phyloP scores from a whole-genome alignment of 2,888 invertebrate genomes.

The Lasioglossum marginatum region DNA sequence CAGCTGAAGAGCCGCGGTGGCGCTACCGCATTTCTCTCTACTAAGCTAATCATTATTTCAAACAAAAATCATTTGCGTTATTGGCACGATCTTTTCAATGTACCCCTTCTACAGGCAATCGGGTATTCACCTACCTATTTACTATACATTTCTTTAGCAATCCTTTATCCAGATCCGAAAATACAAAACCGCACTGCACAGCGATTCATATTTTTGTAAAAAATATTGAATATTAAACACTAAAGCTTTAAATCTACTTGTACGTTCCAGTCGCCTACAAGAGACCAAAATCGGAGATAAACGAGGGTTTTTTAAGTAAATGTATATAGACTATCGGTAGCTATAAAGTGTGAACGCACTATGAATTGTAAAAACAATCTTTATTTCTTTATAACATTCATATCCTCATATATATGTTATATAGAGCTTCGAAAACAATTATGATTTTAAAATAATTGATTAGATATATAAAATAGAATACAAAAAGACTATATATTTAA shows the following conservation, averaged over 20 bases:
- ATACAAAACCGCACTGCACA: not conserved
- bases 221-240: not conserved
- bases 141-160: not conserved
- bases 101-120: not conserved
- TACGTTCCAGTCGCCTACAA: not conserved
- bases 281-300: not conserved
- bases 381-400: conserved; percentile 27
- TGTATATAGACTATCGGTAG: not conserved
- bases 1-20: conserved; percentile 25
- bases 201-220: not conserved
- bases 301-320: not conserved
- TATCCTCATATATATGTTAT: conserved; percentile 13
- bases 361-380: not conserved
- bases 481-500: conserved; percentile 8
- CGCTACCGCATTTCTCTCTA: conserved; percentile 43
- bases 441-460: not conserved
- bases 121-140: not conserved
- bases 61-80: not conserved
- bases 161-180: not conserved
- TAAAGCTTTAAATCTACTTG: not conserved
- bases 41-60: conserved; percentile 9
- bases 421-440: not conserved
- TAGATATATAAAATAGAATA: not conserved
- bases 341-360: conserved; percentile 1
- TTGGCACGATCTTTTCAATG: not conserved